phyloP scores from a whole-genome alignment of 30 jellyfish, hydroid and myxozoan species.

The Nemopilema nomurai region DNA sequence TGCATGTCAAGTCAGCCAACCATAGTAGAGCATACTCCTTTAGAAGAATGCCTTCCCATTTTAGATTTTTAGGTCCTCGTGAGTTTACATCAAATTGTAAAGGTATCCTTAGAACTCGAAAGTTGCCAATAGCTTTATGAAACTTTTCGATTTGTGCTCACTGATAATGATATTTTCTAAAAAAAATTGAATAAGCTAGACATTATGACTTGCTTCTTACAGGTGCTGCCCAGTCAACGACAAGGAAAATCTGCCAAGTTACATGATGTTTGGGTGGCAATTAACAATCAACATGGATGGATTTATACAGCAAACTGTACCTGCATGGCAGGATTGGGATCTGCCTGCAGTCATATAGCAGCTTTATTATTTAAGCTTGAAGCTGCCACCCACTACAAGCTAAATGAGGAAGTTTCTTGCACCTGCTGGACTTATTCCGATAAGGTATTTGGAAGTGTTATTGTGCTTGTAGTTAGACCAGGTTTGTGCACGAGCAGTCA shows the following conservation, averaged over 20 bases:
- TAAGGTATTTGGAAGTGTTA: constrained; percentile 28
- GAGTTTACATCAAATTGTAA: too few relatives aligned
- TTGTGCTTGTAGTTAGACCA: constrained; percentile 60
- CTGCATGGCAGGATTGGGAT: constrained; percentile 42
- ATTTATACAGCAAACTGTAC: constrained; percentile 16
- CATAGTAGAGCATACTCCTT: not conserved
- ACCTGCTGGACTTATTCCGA: constrained; percentile 56
- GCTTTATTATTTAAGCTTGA: constrained; percentile 41
- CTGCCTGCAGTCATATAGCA: constrained; percentile 58
- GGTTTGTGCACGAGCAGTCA: constrained; percentile 51
- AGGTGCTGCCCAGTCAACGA: constrained; percentile 24
- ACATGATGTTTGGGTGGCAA: too few relatives aligned
- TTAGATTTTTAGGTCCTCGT: too few relatives aligned
- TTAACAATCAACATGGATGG: too few relatives aligned
- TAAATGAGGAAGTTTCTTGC: too few relatives aligned
- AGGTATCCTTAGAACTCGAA: too few relatives aligned
- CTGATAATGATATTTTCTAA: too few relatives aligned
- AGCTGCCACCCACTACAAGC: too few relatives aligned
- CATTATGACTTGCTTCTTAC: constrained; percentile 2
- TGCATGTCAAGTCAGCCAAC: constrained; percentile 39
- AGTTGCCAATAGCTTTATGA: too few relatives aligned
- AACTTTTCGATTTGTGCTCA: too few relatives aligned
- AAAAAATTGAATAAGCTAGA: too few relatives aligned
- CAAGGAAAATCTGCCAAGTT: constrained; percentile 10
- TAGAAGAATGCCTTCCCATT: too few relatives aligned